Percentiles rank a stretch among this genome's conserved stretches.
Evolutionary conservation across 53 echinoderm and acorn worm species (phyloP).

Genomic region (Stichopus horrens): DNA sequence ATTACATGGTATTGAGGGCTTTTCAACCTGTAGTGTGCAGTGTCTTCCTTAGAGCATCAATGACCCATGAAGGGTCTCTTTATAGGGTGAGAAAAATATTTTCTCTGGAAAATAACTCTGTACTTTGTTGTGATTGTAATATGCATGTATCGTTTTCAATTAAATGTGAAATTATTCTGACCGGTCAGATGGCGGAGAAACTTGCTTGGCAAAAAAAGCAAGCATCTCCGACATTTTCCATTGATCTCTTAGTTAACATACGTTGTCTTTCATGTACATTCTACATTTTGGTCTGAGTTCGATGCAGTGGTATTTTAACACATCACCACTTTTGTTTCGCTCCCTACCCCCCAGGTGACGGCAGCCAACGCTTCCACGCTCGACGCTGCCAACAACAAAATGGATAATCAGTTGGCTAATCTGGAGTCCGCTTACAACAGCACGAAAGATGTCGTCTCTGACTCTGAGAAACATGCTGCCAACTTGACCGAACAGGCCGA

Average conservation of each 20-base stretch:
- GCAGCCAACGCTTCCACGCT: slow-evolving; percentile 69
- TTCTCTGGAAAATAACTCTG: no score
- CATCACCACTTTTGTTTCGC: not conserved
- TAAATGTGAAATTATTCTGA: no score
- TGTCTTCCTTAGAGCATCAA: no score
- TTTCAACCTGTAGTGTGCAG: no score
- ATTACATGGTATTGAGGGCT: no score
- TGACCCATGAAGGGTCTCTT: no score
- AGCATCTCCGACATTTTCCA: no score
- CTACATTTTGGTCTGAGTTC: not conserved
- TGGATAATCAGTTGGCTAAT: slow-evolving; percentile 55
- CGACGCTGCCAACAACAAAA: slow-evolving; percentile 63
- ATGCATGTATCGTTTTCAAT: no score
- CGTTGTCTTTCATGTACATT: not conserved
- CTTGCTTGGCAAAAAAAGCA: no score
- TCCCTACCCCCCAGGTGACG: slow-evolving; percentile 47
- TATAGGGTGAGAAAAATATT: no score
- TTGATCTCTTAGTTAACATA: not conserved
- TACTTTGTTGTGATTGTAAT: no score
- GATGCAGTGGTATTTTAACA: not conserved
- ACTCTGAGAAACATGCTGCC: slow-evolving; percentile 65
- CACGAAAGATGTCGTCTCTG: slow-evolving; percentile 58
- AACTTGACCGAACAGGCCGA: slow-evolving; percentile 67
- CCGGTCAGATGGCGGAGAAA: no score
- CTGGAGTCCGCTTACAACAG: slow-evolving; percentile 49